phyloP scores from a whole-genome alignment of 1,140 invertebrate species.

The Chionoecetes opilio region DNA sequence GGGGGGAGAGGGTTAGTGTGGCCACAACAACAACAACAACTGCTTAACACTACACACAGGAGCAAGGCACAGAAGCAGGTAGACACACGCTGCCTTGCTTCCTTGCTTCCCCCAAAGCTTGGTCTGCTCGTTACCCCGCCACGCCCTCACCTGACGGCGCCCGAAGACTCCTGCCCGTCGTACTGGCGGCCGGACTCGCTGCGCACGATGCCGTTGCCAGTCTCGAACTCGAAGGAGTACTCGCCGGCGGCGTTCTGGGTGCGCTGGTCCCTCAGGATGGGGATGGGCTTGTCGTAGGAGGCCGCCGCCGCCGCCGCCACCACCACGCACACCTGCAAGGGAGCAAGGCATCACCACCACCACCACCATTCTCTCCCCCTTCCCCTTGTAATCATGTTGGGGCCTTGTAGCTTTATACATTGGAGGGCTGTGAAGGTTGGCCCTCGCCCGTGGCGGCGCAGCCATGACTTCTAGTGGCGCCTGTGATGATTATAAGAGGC shows the following conservation, averaged over 20 bases:
- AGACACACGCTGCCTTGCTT: not conserved
- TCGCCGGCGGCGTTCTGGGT: constrained; percentile 35
- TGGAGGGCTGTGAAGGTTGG: not conserved
- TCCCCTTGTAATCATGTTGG: no score
- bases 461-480: not conserved
- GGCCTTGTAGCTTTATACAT: not conserved
- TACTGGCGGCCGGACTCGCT: not conserved
- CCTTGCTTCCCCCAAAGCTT: not conserved
- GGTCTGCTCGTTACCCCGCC: not conserved
- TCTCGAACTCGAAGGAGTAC: constrained; percentile 44
- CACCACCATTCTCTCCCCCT: not conserved
- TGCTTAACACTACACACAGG: not conserved
- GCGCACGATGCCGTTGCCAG: constrained; percentile 36
- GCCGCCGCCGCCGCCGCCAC: constrained; percentile 33
- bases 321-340: constrained; percentile 4
- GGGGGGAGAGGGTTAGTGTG: not conserved
- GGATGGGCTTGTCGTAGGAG: constrained; percentile 27
- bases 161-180: constrained; percentile 32
- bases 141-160: not conserved
- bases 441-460: not conserved
- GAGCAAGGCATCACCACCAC: not conserved
- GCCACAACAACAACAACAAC: not conserved
- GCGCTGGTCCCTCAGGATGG: constrained; percentile 44
- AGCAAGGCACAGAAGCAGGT: no score
- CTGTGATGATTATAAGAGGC: no score